A percentile compares a stretch with the other conserved stretches of the same genome.
These are phyloP conservation scores for Psococerastis gibbosa DNA, from an alignment of 2,888 invertebrate species.

Conservation along the genomic window DNA sequence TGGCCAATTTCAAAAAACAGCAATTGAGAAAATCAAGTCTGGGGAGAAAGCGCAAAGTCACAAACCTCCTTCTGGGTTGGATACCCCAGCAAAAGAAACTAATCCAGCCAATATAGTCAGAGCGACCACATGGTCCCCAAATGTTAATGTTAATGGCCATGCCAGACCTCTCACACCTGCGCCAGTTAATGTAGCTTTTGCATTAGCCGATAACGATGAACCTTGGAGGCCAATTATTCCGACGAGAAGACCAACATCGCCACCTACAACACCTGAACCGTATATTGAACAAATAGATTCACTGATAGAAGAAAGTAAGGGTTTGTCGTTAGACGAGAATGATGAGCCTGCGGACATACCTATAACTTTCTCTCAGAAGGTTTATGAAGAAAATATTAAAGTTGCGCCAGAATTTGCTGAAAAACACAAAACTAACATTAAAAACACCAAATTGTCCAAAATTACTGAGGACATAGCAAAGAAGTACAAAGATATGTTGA, in stretches of 20 bases:
- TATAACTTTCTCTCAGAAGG: conserved; percentile 4
- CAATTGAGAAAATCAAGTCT: not conserved
- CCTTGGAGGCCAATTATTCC: conserved; percentile 16
- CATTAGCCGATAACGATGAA: conserved; percentile 14
- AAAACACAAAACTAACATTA: not conserved
- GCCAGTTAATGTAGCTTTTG: not conserved
- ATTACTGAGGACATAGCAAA: conserved; percentile 7
- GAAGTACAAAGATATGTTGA: conserved; percentile 5
- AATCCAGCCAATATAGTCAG: not conserved
- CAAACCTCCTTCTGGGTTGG: too few species aligned
- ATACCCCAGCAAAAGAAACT: not conserved
- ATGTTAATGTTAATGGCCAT: not conserved
- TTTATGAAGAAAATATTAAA: conserved; percentile 1
- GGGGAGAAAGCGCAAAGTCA: not conserved
- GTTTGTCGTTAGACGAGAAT: not conserved
- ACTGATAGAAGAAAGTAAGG: not conserved
- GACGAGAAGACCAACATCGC: not conserved
- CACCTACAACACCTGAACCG: not conserved
- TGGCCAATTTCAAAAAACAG: not conserved
- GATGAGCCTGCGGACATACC: not conserved
- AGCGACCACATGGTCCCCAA: not conserved
- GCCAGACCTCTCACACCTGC: conserved; percentile 2
- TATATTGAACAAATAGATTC: not conserved
- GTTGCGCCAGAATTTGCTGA: not conserved
- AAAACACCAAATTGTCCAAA: conserved; percentile 3